A percentile compares a stretch with the other conserved stretches of the same genome.
These are phyloP conservation scores for Clarias magur DNA, from an alignment of 2,113 vertebrate genomes.

Conservation along the genomic window DNA sequence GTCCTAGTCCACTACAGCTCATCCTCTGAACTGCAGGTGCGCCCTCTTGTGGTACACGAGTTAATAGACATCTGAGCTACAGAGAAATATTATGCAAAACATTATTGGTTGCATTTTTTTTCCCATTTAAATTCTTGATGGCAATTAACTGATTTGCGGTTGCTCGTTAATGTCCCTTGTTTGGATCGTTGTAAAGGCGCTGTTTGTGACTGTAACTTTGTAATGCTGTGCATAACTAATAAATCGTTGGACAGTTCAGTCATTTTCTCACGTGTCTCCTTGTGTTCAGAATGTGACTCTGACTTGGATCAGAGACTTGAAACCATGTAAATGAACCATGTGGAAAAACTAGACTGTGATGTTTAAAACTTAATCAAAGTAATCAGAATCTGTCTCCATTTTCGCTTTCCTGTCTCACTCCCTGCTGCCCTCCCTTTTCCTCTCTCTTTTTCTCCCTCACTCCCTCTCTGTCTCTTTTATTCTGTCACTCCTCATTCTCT, in stretches of 20 bases:
- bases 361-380: conserved; percentile 31
- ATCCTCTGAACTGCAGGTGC: too few species aligned
- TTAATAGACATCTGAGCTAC: too few species aligned
- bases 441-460: neutral
- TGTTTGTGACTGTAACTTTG: neutral
- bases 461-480: neutral
- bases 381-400: conserved; percentile 22
- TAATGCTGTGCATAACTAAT: neutral
- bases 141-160: too few species aligned
- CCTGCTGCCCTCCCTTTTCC: conserved; percentile 20
- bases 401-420: conserved; percentile 15
- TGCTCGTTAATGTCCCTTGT: too few species aligned
- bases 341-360: conserved; percentile 11
- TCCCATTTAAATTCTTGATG: too few species aligned
- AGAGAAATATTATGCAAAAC: too few species aligned
- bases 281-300: neutral
- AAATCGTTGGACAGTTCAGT: neutral
- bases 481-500: neutral
- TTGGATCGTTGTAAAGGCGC: neutral
- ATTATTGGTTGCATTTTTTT: too few species aligned
- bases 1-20: too few species aligned
- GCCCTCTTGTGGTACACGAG: too few species aligned
- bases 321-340: conserved; percentile 14
- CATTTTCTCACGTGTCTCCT: neutral
- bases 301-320: neutral